phyloP scores from a whole-genome alignment of 2,888 invertebrate genomes.

The Phalera bucephala region DNA sequence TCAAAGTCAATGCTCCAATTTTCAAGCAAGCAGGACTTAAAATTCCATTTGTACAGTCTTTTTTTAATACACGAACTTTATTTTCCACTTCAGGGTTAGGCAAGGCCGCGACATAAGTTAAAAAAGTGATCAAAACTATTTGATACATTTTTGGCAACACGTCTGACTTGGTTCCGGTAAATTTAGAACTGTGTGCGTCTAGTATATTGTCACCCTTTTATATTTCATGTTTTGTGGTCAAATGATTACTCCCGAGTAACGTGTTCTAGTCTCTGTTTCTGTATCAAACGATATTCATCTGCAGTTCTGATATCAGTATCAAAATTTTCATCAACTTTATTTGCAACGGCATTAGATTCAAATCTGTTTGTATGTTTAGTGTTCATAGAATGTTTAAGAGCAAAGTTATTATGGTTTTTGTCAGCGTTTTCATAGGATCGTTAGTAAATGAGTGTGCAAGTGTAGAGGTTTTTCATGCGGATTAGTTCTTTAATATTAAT shows the following conservation, averaged over 20 bases:
- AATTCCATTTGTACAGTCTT: constrained; percentile 53
- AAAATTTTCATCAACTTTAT: constrained; percentile 13
- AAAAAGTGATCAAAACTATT: constrained; percentile 21
- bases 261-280: constrained; percentile 42
- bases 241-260: constrained; percentile 53
- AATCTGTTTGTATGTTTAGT: constrained; percentile 16
- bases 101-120: constrained; percentile 40
- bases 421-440: constrained; percentile 47
- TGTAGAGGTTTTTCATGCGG: constrained; percentile 8
- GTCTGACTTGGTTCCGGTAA: constrained; percentile 35
- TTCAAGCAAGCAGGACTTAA: constrained; percentile 54
- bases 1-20: constrained; percentile 49
- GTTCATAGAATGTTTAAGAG: constrained; percentile 9
- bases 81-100: constrained; percentile 44
- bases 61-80: constrained; percentile 37
- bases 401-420: constrained; percentile 29
- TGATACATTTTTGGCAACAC: constrained; percentile 48
- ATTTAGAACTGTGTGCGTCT: constrained; percentile 43
- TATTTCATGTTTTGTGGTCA: constrained; percentile 61
- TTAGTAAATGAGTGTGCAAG: constrained; percentile 35
- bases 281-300: constrained; percentile 16
- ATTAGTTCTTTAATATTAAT: constrained; percentile 20
- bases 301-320: constrained; percentile 11
- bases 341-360: constrained; percentile 13
- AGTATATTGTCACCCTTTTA: constrained; percentile 55